Conservation (phyloP, 2,797 vertebrate species). For the Myotis findleyi region DNA sequence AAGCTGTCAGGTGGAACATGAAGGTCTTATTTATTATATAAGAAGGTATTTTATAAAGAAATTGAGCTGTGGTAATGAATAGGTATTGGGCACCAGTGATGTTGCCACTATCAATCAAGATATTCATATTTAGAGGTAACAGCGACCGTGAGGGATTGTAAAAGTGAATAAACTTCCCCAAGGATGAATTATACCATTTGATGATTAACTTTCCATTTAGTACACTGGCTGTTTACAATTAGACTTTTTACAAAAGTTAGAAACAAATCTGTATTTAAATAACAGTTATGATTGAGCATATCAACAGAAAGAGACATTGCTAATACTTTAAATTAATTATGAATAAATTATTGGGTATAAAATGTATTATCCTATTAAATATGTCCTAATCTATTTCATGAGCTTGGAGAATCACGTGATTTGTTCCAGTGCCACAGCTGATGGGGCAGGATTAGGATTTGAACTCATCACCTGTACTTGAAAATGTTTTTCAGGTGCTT, state of each 20-base stretch:
- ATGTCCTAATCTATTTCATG: background rate
- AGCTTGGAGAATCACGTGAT: background rate
- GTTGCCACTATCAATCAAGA: conserved; percentile 88
- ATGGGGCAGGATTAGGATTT: background rate
- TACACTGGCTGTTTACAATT: conserved; percentile 24
- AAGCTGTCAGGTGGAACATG: conserved; percentile 85
- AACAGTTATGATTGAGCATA: background rate
- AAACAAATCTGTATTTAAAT: conserved; percentile 34
- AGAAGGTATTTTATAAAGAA: conserved; percentile 85
- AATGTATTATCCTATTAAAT: conserved; percentile 33
- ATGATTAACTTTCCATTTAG: conserved; percentile 28
- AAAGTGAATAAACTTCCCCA: conserved; percentile 76
- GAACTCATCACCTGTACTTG: background rate
- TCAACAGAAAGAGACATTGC: background rate
- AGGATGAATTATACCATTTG: conserved; percentile 55
- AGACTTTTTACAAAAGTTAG: conserved; percentile 42
- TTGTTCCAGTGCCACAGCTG: background rate
- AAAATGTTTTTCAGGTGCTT: background rate
- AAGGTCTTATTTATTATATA: conserved; percentile 87
- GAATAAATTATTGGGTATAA: conserved; percentile 40
- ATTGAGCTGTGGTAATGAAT: conserved; percentile 85
- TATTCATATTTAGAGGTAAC: conserved; percentile 75
- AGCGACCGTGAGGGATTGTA: background rate
- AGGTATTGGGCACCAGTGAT: conserved; percentile 87
- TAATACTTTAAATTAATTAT: conserved; percentile 57